Conservation (phyloP, 2,888 invertebrate genomes). For the Ophion ellenae region DNA sequence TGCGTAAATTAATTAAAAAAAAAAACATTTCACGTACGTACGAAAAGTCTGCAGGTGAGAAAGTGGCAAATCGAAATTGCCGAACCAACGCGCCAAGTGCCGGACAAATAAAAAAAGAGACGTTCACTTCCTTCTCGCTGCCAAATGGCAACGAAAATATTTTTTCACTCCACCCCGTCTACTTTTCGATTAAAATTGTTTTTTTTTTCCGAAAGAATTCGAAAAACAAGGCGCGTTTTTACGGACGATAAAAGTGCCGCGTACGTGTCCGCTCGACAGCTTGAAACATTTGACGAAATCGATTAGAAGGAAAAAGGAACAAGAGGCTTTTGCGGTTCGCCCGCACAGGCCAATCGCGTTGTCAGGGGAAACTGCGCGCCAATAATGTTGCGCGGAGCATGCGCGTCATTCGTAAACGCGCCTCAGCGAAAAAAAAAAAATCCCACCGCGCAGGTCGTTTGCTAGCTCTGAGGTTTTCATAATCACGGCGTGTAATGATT, state of each 20-base stretch:
- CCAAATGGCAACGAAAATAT: not conserved
- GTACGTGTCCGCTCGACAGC: not conserved
- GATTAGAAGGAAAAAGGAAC: constrained; percentile 10
- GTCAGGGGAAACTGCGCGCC: not conserved
- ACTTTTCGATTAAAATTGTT: not conserved
- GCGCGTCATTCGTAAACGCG: not conserved
- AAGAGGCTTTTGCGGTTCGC: not conserved
- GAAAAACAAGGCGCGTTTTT: not conserved
- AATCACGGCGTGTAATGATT: not conserved
- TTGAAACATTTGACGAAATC: constrained; percentile 11
- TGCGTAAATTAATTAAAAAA: not conserved
- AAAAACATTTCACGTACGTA: not conserved
- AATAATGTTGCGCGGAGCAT: not conserved
- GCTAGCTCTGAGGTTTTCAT: not conserved
- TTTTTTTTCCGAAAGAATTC: not conserved
- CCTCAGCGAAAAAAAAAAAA: not conserved
- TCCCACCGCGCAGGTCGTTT: constrained; percentile 9
- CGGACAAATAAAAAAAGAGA: not conserved
- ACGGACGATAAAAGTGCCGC: not conserved
- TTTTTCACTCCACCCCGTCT: not conserved
- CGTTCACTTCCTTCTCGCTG: not conserved
- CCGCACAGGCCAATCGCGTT: not conserved
- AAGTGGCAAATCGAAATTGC: not conserved
- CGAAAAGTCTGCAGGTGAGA: not conserved
- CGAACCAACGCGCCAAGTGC: not conserved